Base-by-base conservation (phyloP, 2,113 vertebrate species). In the Pimephales promelas region DNA sequence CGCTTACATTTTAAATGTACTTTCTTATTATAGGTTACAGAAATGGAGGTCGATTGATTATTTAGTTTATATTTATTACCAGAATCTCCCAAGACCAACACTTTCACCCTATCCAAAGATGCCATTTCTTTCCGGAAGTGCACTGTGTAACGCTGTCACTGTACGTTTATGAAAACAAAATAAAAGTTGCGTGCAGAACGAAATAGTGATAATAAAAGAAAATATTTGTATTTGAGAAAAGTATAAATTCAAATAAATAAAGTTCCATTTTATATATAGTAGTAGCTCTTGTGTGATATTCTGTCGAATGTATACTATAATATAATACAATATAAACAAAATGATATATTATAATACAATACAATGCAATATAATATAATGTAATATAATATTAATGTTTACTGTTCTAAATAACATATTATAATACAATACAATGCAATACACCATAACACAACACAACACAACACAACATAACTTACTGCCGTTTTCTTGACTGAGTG, bases 41-140 rank as follows among this genome's bases (percentile, higher is more conserved):
- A 45, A 10, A 13, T 7, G 0, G 66, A 5, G 11, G 43, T 34
- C 18, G 7, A 79, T 36, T 18, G 36, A 8, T 13, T 78, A 10
- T 16, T 26, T 6, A 26, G n/a, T 26, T 34, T 11, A 9, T 49
- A 26, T 7, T 3, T 87, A 94, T 97, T 90, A 99, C 97, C 98
- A 20, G 97, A 99, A 91, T 99, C 97, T 36, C 98, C 98, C 89
- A 99, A 91, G 81, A 99, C 98, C 88, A 99, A 85, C 2, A 99
- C 97, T 91, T 99, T 99, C 2, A 99, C 96, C 70, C 97, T 94
- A 78, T 99, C 97, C 87, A 99, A 89, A 52, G 97, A 96, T 72
- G 97, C 97, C 97, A 99, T 99, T 62, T 75, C 88, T 62, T 14
- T 54, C 18, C 73, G 68, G 49, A 62, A 20, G 68, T 54, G 36